These are phyloP conservation scores for Timandra comae DNA, from an alignment of 2,888 invertebrate species.

Conservation along the genomic window DNA sequence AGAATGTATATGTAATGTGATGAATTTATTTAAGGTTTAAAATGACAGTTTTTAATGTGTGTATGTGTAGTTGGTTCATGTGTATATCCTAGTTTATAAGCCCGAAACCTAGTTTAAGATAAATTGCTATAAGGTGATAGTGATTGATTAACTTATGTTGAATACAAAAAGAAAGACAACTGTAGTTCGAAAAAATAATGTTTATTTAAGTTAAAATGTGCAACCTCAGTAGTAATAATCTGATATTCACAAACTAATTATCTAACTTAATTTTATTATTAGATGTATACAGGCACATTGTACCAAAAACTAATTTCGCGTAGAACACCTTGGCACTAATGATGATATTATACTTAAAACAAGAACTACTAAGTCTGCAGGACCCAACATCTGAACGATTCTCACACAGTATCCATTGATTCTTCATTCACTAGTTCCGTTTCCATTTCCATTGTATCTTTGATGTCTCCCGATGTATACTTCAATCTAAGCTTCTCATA, in stretches of 20 bases:
- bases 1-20: too few relatives aligned
- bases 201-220: constrained; percentile 39
- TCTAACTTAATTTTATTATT: constrained; percentile 2
- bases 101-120: too few relatives aligned
- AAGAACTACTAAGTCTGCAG: constrained; percentile 30
- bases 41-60: too few relatives aligned
- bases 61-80: too few relatives aligned
- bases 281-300: constrained; percentile 11
- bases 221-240: constrained; percentile 16
- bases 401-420: constrained; percentile 71
- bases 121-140: too few relatives aligned
- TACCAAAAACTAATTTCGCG: constrained; percentile 14
- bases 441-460: constrained; percentile 75
- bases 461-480: constrained; percentile 76
- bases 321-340: constrained; percentile 50
- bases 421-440: constrained; percentile 65
- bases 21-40: too few relatives aligned
- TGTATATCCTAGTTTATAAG: too few relatives aligned
- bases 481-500: constrained; percentile 84
- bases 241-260: constrained; percentile 4
- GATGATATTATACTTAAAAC: constrained; percentile 20
- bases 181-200: constrained; percentile 37
- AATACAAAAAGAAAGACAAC: constrained; percentile 18
- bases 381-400: constrained; percentile 34
- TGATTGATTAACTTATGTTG: neutral